phyloP scores from a whole-genome alignment of 2,888 invertebrate genomes.

The Zelleria hepariella region DNA sequence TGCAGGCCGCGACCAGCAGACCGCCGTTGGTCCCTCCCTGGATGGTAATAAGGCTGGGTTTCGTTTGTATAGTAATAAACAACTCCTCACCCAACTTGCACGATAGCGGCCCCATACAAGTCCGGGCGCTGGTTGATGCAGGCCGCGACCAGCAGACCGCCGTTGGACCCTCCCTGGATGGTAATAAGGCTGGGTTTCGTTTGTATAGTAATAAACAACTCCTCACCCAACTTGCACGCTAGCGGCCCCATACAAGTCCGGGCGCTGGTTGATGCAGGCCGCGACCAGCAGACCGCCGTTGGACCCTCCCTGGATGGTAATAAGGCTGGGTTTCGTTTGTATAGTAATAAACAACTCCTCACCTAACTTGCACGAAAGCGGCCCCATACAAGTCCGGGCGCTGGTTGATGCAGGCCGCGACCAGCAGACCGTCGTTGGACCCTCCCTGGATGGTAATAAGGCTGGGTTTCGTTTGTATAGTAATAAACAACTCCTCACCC shows the following conservation, averaged over 20 bases:
- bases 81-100: conserved; percentile 96
- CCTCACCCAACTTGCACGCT: conserved; percentile 95
- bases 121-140: conserved; percentile 96
- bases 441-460: conserved; percentile 93
- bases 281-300: conserved; percentile 98
- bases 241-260: conserved; percentile 92
- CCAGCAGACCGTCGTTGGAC: conserved; percentile 97
- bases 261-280: conserved; percentile 94
- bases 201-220: too few species aligned
- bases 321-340: conserved; percentile 76
- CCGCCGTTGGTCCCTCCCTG: conserved; percentile 99
- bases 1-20: conserved; percentile 92
- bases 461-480: conserved; percentile 77
- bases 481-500: too few species aligned
- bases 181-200: conserved; percentile 81
- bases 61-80: too few species aligned
- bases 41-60: conserved; percentile 82
- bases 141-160: conserved; percentile 95
- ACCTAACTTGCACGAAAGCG: conserved; percentile 96
- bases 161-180: conserved; percentile 97
- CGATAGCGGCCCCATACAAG: conserved; percentile 90
- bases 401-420: conserved; percentile 95
- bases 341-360: too few species aligned
- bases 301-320: conserved; percentile 94
- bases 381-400: conserved; percentile 96